Evolutionary conservation across 1,140 invertebrate genomes (phyloP).

Genomic region (Drosophila guanche): DNA sequence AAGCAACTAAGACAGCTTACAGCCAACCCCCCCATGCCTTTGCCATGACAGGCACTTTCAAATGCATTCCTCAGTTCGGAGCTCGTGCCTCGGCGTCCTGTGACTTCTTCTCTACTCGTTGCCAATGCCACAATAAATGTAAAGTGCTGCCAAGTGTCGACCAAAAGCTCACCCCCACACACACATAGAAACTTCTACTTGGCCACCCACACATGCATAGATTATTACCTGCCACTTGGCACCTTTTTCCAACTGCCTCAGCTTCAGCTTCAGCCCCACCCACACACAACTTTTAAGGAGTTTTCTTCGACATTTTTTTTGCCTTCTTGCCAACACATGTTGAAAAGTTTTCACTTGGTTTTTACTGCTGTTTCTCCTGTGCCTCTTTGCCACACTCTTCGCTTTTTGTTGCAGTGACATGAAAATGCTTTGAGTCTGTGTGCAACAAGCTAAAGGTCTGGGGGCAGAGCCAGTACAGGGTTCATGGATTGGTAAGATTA

Average conservation of each 20-base stretch:
- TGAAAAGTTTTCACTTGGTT: constrained; percentile 77
- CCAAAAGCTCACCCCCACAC: constrained; percentile 19
- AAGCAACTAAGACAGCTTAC: constrained; percentile 77
- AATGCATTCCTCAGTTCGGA: constrained; percentile 50
- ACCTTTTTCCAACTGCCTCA: constrained; percentile 49
- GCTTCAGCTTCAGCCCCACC: constrained; percentile 15
- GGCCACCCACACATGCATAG: constrained; percentile 69
- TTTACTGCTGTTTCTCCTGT: constrained; percentile 35
- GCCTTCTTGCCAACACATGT: constrained; percentile 74
- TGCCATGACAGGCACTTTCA: constrained; percentile 71
- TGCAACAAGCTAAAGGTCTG: constrained; percentile 52
- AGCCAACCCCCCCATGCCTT: constrained; percentile 10
- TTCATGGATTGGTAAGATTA: constrained; percentile 50
- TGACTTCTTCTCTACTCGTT: no score
- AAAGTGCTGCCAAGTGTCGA: constrained; percentile 77
- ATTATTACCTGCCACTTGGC: constrained; percentile 80
- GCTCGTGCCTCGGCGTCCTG: constrained; percentile 9
- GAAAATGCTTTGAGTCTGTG: constrained; percentile 78
- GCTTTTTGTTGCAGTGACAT: constrained; percentile 46
- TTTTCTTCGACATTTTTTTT: constrained; percentile 58
- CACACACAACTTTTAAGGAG: constrained; percentile 62
- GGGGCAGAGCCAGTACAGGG: not conserved
- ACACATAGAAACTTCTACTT: constrained; percentile 5
- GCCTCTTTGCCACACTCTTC: not conserved
- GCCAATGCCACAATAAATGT: constrained; percentile 76